Conservation (phyloP, 2,888 invertebrate genomes). For the Chironomus riparius region DNA sequence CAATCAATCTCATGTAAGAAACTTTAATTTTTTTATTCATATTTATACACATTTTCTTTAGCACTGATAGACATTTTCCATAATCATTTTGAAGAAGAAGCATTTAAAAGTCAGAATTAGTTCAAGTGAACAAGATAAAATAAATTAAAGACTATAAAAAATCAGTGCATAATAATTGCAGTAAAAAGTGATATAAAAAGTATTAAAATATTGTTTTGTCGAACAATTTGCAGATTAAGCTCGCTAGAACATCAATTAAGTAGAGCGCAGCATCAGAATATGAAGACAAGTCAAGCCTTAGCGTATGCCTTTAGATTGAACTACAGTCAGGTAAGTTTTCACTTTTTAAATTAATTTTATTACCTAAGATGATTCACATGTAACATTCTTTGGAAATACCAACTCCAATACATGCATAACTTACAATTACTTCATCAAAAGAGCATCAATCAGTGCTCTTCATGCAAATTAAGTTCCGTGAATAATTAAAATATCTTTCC, state of each 20-base stretch:
- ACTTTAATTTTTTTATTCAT: too few species aligned
- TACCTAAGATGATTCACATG: background rate
- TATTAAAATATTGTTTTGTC: background rate
- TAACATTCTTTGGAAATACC: background rate
- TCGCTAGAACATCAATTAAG: background rate
- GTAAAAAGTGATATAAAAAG: background rate
- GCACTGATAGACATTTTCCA: too few species aligned
- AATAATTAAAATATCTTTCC: background rate
- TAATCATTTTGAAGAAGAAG: too few species aligned
- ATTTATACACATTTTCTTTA: too few species aligned
- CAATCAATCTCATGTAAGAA: too few species aligned
- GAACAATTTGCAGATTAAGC: background rate
- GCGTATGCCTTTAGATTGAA: background rate
- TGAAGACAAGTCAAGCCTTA: constrained; percentile 5
- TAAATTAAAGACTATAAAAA: too few species aligned
- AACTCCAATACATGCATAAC: background rate
- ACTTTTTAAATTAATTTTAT: background rate
- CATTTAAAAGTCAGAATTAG: too few species aligned
- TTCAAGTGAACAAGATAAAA: too few species aligned
- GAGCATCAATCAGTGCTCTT: background rate
- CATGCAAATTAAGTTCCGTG: background rate
- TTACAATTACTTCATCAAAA: background rate
- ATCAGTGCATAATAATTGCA: too few species aligned
- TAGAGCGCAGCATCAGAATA: background rate
- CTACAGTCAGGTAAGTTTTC: constrained; percentile 10